phyloP scores from a whole-genome alignment of 2,888 invertebrate species.

The Phytoseiulus persimilis region DNA sequence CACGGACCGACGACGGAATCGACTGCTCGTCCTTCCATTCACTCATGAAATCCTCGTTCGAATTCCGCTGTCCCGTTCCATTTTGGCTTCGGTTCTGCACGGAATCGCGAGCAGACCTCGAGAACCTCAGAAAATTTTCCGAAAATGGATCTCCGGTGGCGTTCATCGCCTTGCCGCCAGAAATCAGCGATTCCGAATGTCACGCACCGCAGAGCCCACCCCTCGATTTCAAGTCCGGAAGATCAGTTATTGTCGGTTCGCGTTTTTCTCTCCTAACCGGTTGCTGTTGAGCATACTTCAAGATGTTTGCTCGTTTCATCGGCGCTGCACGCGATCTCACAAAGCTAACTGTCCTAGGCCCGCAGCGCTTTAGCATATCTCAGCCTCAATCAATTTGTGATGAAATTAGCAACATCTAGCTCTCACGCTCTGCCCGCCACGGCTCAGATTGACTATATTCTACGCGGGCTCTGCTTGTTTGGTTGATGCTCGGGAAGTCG shows the following conservation, averaged over 20 bases:
- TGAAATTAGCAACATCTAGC: neutral
- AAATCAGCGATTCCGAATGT: neutral
- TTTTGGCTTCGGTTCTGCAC: neutral
- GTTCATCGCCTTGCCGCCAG: neutral
- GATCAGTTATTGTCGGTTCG: neutral
- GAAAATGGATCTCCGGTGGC: neutral
- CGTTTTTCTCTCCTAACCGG: neutral
- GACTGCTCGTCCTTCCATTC: conserved; percentile 32
- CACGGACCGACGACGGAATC: neutral
- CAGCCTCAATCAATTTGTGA: neutral
- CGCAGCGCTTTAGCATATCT: neutral
- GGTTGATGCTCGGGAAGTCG: too few relatives aligned
- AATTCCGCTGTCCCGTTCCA: neutral
- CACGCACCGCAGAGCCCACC: neutral
- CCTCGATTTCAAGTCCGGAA: neutral
- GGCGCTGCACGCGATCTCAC: neutral
- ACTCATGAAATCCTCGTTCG: conserved; percentile 25
- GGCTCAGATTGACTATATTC: too few relatives aligned
- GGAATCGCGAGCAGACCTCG: neutral
- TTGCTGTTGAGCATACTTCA: neutral
- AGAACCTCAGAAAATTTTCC: neutral
- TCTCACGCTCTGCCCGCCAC: too few relatives aligned
- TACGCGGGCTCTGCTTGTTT: too few relatives aligned
- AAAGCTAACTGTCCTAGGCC: neutral
- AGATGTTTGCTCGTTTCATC: neutral